A percentile compares a stretch with the other conserved stretches of the same genome.
phyloP scores from a whole-genome alignment of 2,113 vertebrate species.

The Mobula hypostoma region DNA sequence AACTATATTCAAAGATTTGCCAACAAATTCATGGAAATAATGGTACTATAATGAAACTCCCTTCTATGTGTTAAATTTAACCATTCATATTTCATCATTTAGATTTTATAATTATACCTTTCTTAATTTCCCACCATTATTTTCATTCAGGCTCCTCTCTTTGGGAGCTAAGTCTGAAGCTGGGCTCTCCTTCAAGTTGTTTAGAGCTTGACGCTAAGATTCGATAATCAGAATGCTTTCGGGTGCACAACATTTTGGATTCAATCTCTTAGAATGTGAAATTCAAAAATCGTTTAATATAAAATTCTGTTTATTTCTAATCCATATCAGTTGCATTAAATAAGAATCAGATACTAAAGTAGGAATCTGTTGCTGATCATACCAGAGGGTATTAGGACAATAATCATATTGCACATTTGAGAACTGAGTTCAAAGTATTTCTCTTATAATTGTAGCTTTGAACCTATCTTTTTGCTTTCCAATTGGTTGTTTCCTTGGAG shows the following conservation, averaged over 20 bases:
- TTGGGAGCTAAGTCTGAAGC: neutral
- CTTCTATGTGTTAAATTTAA: neutral
- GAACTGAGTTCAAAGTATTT: neutral
- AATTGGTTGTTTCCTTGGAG: conserved; percentile 1
- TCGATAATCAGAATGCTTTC: neutral
- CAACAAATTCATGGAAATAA: neutral
- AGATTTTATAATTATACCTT: neutral
- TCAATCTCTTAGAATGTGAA: neutral
- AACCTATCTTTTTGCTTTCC: neutral
- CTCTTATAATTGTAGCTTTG: neutral
- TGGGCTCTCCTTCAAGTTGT: neutral
- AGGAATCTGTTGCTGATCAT: neutral
- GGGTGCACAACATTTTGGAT: neutral
- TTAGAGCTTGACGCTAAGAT: neutral
- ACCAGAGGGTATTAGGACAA: neutral
- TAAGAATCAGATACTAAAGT: neutral
- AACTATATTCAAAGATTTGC: neutral
- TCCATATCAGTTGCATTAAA: neutral
- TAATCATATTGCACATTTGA: neutral
- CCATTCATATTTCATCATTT: neutral
- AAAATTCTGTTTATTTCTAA: too few species aligned
- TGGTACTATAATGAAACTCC: neutral
- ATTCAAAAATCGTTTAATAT: too few species aligned
- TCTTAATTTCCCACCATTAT: neutral
- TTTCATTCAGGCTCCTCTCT: neutral